Evolutionary conservation across 1,140 invertebrate species (phyloP), one percentile per base, ranked within the genome.

Genomic region (Anastrepha ludens): DNA sequence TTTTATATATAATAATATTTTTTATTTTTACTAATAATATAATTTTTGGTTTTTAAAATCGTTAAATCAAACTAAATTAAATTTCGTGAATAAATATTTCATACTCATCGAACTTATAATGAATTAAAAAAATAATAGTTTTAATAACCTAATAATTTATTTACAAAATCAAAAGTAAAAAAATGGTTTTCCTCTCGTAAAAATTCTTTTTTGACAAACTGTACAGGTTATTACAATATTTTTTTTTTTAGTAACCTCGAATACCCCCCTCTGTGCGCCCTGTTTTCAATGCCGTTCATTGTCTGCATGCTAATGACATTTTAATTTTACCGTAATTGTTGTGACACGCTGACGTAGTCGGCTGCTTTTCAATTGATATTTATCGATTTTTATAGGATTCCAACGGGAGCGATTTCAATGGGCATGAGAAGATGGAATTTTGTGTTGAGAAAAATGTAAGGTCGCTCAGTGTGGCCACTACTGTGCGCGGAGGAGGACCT

Each of bases 321-420:
- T 85, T 85, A 85, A 85, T 85, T 85, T 58, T 44, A n/a, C 55
- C 20, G 20, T 55, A 85, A 85, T 85, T 85, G 47, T 85, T 85
- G 81, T 85, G 81, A 85, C 81, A 85, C 15, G 17, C 74, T 81
- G 74, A 20, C 41, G n/a, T 29, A 81, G 44, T 85, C 50, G 50
- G 58, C 44, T 17, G n/a, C 17, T 20, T 39, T 58, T 85, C 81
- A 59, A 59, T 85, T 59, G 81, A 29, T 39, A 20, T 85, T 85
- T 59, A 85, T 85, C 58, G 81, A 85, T 85, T 85, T 85, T 17
- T 7, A n/a, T 47, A 50, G 50, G 4, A 74, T 50, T 74, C 13
- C 13, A 0, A 47, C 47, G 70, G 17, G 70, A 6, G 47, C 47
- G 47, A 74, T 74, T n/a, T 47, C 17, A 4, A 50, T 11, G 13